Evolutionary conservation across 2,113 vertebrate species (phyloP).

Genomic region (Eulemur rufifrons): DNA sequence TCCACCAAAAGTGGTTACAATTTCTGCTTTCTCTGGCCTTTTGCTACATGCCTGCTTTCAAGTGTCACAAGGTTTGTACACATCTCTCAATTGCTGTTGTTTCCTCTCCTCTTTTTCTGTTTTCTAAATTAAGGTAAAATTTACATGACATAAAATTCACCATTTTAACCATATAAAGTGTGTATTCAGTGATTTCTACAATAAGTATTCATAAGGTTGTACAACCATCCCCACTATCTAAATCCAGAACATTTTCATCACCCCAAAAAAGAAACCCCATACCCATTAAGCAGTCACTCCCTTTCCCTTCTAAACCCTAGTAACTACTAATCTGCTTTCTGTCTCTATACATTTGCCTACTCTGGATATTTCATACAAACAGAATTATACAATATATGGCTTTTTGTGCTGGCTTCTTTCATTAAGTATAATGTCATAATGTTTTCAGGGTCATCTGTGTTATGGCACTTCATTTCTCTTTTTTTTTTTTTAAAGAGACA

Average conservation of each 20-base stretch:
- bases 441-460: background rate
- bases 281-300: background rate
- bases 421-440: background rate
- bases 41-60: background rate
- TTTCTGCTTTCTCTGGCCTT: background rate
- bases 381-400: background rate
- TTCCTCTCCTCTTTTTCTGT: background rate
- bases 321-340: background rate
- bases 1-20: background rate
- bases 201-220: background rate
- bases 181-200: background rate
- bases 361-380: background rate
- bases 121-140: background rate
- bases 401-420: background rate
- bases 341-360: background rate
- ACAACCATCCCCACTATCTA: background rate
- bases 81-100: background rate
- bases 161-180: background rate
- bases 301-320: background rate
- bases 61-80: background rate
- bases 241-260: background rate
- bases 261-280: background rate
- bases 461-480: background rate
- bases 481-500: too few relatives aligned
- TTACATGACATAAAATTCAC: background rate